Conservation (phyloP, 2,113 vertebrate species). For the Salvelinus alpinus region DNA sequence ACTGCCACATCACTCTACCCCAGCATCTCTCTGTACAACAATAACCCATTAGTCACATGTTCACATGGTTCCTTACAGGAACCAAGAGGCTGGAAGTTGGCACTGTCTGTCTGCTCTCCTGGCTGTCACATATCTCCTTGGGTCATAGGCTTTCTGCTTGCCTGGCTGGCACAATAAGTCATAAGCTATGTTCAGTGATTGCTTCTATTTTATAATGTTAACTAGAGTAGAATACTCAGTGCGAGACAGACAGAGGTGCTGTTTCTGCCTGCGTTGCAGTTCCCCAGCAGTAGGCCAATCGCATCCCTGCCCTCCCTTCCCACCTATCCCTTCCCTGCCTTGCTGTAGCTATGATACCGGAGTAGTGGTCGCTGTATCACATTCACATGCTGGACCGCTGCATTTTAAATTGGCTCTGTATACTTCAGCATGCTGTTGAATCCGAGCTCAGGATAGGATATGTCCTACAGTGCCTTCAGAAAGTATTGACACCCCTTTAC, state of each 20-base stretch:
- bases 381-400: constrained; percentile 42
- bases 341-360: constrained; percentile 53
- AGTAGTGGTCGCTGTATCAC: constrained; percentile 52
- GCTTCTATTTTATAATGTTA: background rate
- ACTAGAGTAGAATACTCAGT: background rate
- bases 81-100: background rate
- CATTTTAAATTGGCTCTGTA: constrained; percentile 62
- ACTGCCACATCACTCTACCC: constrained; percentile 29
- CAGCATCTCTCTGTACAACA: background rate
- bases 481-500: too few species aligned
- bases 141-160: too few species aligned
- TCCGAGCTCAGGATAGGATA: constrained; percentile 9
- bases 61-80: background rate
- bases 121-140: too few species aligned
- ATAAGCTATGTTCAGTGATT: background rate
- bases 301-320: constrained; percentile 7
- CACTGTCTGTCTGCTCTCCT: too few species aligned
- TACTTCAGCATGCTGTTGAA: constrained; percentile 55
- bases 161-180: too few species aligned
- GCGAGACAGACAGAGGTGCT: background rate
- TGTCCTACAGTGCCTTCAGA: background rate
- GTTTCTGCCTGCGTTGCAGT: constrained; percentile 35
- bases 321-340: background rate
- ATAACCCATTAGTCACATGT: background rate
- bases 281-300: constrained; percentile 22